Base-by-base conservation (phyloP, 1,140 invertebrate species). In the Oncopodura yosiiana region DNA sequence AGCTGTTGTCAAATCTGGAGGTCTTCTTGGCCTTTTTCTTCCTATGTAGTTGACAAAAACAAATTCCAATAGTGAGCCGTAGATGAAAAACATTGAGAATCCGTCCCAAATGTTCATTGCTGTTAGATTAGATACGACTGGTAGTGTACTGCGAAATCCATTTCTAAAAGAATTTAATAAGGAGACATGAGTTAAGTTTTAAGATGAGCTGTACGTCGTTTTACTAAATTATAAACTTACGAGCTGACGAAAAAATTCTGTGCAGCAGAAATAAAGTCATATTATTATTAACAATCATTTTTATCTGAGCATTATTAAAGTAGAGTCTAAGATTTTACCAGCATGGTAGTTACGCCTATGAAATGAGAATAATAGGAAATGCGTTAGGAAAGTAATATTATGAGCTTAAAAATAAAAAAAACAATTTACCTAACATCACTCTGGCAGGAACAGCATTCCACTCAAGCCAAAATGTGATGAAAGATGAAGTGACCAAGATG, bases 41-140 rank as follows among this genome's bases (percentile, higher is more conserved):
- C 88, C 87, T 39, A 93, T 86, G 73, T 93, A 93, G 78, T 94
- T 94, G 62, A 93, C 89, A 69, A 87, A 89, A 16, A 94, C 88
- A 71, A 93, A 93, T 72, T 94, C 90, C 56, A 94, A 77, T 36
- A 94, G 76, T 21, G 87, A 91, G 45, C 88, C 89, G 72, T 93
- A 94, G 23, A 62, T 62, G 78, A 93, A 94, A 72, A 88, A 92
- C 90, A 93, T 94, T 67, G 89, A 93, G 16, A 93, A 89, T 49
- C 88, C 87, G 68, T 93, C 90, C 89, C 89, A 93, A 11, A 93
- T 85, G 72, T 94, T 94, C 88, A 94, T 93, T 12, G 90, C 90
- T 46, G 87, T 91, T 64, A 94, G 70, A 71, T 93, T 92, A 12
- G 88, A 92, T 43, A 93, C 89, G 44, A 93, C 89, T 3, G 90